phyloP scores from a whole-genome alignment of 2,888 invertebrate species.

The Pycnomerus fuliginosus region DNA sequence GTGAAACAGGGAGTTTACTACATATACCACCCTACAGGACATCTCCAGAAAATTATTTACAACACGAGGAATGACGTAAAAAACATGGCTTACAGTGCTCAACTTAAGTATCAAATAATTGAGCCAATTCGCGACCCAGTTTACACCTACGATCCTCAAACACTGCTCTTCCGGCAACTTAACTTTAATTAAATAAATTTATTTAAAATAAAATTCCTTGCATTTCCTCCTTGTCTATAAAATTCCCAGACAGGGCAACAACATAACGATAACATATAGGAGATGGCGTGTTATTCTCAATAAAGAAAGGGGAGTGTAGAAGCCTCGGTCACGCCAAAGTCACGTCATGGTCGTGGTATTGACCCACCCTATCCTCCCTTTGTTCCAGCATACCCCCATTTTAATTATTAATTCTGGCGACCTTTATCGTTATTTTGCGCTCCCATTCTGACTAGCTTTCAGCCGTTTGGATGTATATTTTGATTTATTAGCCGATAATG shows the following conservation, averaged over 20 bases:
- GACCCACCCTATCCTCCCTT: constrained; percentile 24
- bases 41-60: constrained; percentile 63
- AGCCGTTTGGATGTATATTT: too few relatives aligned
- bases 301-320: constrained; percentile 17
- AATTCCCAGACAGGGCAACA: too few relatives aligned
- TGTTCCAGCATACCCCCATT: constrained; percentile 20
- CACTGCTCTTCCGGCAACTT: constrained; percentile 20
- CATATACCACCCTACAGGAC: constrained; percentile 62
- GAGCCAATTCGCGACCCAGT: constrained; percentile 65
- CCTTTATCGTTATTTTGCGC: constrained; percentile 18
- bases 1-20: constrained; percentile 60
- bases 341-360: constrained; percentile 25
- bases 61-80: constrained; percentile 55
- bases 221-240: too few relatives aligned
- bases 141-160: constrained; percentile 53
- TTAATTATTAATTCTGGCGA: constrained; percentile 28
- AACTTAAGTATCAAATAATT: constrained; percentile 62
- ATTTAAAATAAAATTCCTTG: too few relatives aligned
- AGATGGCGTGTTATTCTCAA: too few relatives aligned
- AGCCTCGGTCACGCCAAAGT: constrained; percentile 26
- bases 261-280: too few relatives aligned
- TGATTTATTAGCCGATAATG: too few relatives aligned
- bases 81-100: constrained; percentile 66
- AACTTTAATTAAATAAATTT: too few relatives aligned
- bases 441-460: too few relatives aligned